Conservation (phyloP, 2,797 vertebrate species). For the Sebastiscus albofasciatus region DNA sequence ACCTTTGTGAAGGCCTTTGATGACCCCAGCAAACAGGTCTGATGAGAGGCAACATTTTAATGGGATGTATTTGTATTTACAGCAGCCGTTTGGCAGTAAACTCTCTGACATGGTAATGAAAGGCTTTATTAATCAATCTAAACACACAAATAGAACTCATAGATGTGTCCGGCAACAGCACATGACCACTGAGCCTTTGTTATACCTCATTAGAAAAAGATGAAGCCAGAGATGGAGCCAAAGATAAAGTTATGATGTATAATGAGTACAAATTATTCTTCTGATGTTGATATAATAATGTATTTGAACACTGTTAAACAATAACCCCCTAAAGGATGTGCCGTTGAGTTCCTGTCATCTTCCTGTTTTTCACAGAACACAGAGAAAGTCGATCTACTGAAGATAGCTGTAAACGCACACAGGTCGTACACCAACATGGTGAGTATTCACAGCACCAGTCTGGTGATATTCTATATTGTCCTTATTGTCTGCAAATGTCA, state of each 20-base stretch:
- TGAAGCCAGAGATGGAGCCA: neutral
- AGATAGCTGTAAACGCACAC: conserved; percentile 90
- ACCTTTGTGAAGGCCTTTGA: conserved; percentile 89
- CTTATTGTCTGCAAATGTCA: neutral
- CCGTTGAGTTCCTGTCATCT: neutral
- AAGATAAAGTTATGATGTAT: neutral
- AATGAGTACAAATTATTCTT: neutral
- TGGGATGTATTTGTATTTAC: neutral
- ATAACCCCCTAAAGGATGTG: neutral
- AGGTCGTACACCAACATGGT: conserved; percentile 89
- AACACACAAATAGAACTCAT: neutral
- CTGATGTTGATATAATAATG: no score
- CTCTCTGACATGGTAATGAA: neutral
- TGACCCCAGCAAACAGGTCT: conserved; percentile 81
- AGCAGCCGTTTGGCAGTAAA: neutral
- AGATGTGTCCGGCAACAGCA: neutral
- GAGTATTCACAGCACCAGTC: conserved; percentile 59
- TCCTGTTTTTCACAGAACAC: conserved; percentile 80
- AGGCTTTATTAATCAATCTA: neutral
- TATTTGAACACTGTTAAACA: neutral
- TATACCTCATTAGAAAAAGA: neutral
- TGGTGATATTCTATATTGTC: neutral
- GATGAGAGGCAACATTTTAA: neutral
- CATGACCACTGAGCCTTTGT: neutral
- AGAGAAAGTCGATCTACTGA: conserved; percentile 88